phyloP scores from a whole-genome alignment of 2,113 vertebrate species.

The Corythoichthys intestinalis region DNA sequence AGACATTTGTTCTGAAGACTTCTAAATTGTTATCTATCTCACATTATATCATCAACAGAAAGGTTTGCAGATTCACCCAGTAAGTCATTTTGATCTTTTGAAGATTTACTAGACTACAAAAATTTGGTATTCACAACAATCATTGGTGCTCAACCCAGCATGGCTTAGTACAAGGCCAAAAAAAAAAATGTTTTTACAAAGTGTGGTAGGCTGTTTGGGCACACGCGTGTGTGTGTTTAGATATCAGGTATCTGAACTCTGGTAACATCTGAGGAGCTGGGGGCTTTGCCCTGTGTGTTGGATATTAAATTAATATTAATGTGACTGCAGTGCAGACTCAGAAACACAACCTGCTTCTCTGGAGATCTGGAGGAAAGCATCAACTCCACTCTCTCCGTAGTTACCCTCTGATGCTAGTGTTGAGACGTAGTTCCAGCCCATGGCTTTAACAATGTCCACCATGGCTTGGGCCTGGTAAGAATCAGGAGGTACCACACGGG shows the following conservation, averaged over 20 bases:
- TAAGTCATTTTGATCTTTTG: neutral
- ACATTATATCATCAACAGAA: too few relatives aligned
- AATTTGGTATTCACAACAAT: neutral
- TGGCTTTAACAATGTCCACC: slow-evolving; percentile 85
- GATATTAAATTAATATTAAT: slow-evolving; percentile 26
- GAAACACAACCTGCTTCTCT: slow-evolving; percentile 78
- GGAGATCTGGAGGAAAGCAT: slow-evolving; percentile 85
- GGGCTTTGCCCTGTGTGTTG: neutral
- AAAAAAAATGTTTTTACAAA: neutral
- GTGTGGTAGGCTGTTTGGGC: neutral
- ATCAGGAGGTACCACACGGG: slow-evolving; percentile 84
- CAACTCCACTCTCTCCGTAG: slow-evolving; percentile 86
- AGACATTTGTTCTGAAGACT: neutral
- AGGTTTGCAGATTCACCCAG: too few relatives aligned
- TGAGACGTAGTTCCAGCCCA: slow-evolving; percentile 90
- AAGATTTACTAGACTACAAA: neutral
- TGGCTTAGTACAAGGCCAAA: neutral
- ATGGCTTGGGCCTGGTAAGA: slow-evolving; percentile 90
- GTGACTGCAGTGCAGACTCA: slow-evolving; percentile 1
- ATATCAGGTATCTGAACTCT: slow-evolving; percentile 5
- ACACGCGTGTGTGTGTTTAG: neutral
- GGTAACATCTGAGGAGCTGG: slow-evolving; percentile 5
- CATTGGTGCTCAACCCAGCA: neutral
- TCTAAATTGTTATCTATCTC: neutral
- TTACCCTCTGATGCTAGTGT: slow-evolving; percentile 85